A percentile compares a stretch with the other conserved stretches of the same genome.
phyloP scores from a whole-genome alignment of 2,113 vertebrate genomes.

The Myrmecobius fasciatus region DNA sequence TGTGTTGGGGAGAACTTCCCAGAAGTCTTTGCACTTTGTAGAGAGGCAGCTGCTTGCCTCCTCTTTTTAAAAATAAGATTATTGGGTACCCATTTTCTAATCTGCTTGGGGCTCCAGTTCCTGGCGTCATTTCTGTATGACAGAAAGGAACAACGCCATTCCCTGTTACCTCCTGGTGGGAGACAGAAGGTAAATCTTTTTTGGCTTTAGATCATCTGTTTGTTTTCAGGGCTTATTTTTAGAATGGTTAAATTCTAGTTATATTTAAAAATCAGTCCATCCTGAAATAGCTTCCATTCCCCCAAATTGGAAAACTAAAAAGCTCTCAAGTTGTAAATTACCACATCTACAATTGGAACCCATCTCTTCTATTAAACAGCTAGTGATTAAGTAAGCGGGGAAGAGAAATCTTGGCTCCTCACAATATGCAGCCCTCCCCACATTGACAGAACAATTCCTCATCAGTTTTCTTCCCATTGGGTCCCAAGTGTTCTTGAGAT shows the following conservation, averaged over 20 bases:
- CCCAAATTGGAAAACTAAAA: slow-evolving; percentile 48
- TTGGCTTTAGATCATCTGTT: slow-evolving; percentile 53
- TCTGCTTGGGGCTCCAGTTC: slow-evolving; percentile 16
- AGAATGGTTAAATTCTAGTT: slow-evolving; percentile 50
- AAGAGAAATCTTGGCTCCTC: slow-evolving; percentile 27
- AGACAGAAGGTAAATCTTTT: slow-evolving; percentile 53
- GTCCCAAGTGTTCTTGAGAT: slow-evolving; percentile 34
- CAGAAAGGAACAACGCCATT: neutral
- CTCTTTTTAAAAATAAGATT: neutral
- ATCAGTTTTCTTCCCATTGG: slow-evolving; percentile 34
- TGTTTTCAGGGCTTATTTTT: slow-evolving; percentile 67
- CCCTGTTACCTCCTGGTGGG: slow-evolving; percentile 32
- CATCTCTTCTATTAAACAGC: slow-evolving; percentile 45
- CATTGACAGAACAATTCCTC: slow-evolving; percentile 35
- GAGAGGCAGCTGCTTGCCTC: neutral
- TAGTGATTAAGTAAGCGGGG: slow-evolving; percentile 50
- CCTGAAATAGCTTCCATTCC: slow-evolving; percentile 54
- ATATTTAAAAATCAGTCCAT: slow-evolving; percentile 61
- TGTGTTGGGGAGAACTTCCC: neutral
- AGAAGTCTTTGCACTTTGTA: neutral
- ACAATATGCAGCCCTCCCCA: slow-evolving; percentile 26
- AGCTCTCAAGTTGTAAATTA: slow-evolving; percentile 54
- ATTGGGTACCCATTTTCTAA: slow-evolving; percentile 28
- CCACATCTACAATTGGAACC: slow-evolving; percentile 48
- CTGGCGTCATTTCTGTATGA: neutral